Conservation (phyloP, 2,113 vertebrate genomes). For the Phrynosoma platyrhinos region DNA sequence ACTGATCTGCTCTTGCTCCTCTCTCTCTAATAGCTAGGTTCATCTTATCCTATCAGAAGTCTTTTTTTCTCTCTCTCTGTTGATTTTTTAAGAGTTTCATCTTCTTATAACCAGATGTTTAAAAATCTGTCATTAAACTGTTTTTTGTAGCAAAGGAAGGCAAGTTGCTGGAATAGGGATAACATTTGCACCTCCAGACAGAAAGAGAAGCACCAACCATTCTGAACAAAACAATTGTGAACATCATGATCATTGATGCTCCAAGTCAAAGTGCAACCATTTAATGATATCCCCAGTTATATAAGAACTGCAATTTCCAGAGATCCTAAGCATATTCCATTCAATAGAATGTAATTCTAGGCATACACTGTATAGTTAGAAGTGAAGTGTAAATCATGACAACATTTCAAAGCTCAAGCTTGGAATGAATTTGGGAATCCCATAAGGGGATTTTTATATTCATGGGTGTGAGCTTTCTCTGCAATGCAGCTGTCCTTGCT, state of each 20-base stretch:
- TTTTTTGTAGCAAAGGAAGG: background rate
- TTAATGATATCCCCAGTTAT: too few species aligned
- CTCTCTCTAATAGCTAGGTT: background rate
- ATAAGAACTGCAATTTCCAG: background rate
- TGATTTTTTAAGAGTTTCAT: background rate
- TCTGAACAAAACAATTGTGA: background rate
- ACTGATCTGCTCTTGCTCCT: conserved; percentile 21
- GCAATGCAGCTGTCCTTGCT: conserved; percentile 65
- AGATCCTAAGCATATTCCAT: background rate
- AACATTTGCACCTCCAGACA: background rate
- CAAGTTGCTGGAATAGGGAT: background rate
- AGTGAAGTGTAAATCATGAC: conserved; percentile 36
- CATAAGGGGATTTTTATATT: conserved; percentile 45
- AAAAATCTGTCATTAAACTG: background rate
- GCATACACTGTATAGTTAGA: background rate
- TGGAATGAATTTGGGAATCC: conserved; percentile 44
- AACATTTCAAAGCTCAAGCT: conserved; percentile 21
- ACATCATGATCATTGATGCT: background rate
- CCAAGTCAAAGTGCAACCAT: background rate
- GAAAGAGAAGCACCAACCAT: background rate
- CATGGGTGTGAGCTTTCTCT: conserved; percentile 47
- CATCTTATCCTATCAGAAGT: background rate
- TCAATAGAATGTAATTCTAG: background rate
- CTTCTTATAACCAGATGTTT: background rate
- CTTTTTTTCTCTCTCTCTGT: too few species aligned